A percentile compares a stretch with the other conserved stretches of the same genome.
Conservation (phyloP, 2,888 invertebrate genomes). For the Pardosa pseudoannulata region DNA sequence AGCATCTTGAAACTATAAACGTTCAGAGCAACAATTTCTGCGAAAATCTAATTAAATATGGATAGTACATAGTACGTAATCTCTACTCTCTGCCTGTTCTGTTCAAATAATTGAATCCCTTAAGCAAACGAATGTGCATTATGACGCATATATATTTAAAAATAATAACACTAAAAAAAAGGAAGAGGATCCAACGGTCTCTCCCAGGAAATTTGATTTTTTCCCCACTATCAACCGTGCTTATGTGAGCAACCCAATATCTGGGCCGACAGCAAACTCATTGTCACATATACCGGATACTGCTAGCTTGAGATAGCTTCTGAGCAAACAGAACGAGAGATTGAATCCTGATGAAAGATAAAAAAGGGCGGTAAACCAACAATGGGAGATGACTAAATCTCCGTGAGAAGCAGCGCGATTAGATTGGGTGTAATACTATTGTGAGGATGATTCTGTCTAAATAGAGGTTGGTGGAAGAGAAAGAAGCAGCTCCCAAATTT, state of each 20-base stretch:
- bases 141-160: not conserved
- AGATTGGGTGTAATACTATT: constrained; percentile 12
- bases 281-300: constrained; percentile 30
- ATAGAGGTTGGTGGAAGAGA: not conserved
- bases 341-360: constrained; percentile 52
- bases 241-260: constrained; percentile 22
- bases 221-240: not conserved
- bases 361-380: constrained; percentile 45
- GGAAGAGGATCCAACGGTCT: constrained; percentile 16
- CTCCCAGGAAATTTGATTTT: constrained; percentile 18
- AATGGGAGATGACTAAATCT: constrained; percentile 63
- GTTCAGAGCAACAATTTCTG: too few species aligned
- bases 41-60: too few species aligned
- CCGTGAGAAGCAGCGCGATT: constrained; percentile 46
- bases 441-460: constrained; percentile 8
- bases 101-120: constrained; percentile 30
- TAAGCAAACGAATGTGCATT: constrained; percentile 25
- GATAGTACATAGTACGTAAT: too few species aligned
- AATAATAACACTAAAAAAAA: too few species aligned
- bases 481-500: too few species aligned
- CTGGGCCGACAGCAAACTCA: constrained; percentile 9
- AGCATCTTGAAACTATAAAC: too few species aligned
- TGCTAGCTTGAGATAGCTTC: constrained; percentile 60
- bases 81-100: too few species aligned
- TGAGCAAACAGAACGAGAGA: constrained; percentile 53